Conservation (phyloP, 2,888 invertebrate genomes). For the Pyrochroa serraticornis region DNA sequence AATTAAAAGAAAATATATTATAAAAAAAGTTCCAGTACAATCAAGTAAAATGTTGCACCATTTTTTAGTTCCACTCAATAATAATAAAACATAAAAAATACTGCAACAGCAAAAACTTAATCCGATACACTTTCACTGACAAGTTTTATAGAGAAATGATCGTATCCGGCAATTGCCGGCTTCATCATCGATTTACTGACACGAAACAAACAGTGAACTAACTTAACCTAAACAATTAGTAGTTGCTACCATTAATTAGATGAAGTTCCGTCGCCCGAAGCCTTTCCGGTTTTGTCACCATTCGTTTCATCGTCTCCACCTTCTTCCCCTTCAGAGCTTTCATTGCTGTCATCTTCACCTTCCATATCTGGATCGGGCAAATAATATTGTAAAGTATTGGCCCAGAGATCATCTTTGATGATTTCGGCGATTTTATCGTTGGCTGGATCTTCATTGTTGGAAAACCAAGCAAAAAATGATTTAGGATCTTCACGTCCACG, state of each 20-base stretch:
- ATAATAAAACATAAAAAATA: too few species aligned
- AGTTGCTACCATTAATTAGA: slow-evolving; percentile 20
- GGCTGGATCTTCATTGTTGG: slow-evolving; percentile 79
- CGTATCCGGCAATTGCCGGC: too few species aligned
- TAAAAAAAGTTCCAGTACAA: too few species aligned
- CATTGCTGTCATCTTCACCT: slow-evolving; percentile 62
- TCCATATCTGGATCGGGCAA: slow-evolving; percentile 73
- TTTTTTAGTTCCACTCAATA: too few species aligned
- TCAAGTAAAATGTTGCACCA: too few species aligned
- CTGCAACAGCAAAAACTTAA: too few species aligned
- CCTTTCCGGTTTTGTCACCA: slow-evolving; percentile 23
- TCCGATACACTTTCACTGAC: too few species aligned
- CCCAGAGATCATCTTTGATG: slow-evolving; percentile 88
- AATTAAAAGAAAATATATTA: too few species aligned
- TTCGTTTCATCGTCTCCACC: slow-evolving; percentile 32
- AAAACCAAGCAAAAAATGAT: slow-evolving; percentile 85
- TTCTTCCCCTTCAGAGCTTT: slow-evolving; percentile 46
- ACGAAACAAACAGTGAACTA: too few species aligned
- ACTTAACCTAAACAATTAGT: too few species aligned
- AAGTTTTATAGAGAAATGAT: too few species aligned
- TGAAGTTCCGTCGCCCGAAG: slow-evolving; percentile 22
- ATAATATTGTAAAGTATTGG: slow-evolving; percentile 85
- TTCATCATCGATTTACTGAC: too few species aligned
- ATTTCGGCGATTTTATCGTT: slow-evolving; percentile 86
- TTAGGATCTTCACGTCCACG: slow-evolving; percentile 65